phyloP scores from a whole-genome alignment of 2,797 vertebrate genomes.

The Tarsius wallacei region DNA sequence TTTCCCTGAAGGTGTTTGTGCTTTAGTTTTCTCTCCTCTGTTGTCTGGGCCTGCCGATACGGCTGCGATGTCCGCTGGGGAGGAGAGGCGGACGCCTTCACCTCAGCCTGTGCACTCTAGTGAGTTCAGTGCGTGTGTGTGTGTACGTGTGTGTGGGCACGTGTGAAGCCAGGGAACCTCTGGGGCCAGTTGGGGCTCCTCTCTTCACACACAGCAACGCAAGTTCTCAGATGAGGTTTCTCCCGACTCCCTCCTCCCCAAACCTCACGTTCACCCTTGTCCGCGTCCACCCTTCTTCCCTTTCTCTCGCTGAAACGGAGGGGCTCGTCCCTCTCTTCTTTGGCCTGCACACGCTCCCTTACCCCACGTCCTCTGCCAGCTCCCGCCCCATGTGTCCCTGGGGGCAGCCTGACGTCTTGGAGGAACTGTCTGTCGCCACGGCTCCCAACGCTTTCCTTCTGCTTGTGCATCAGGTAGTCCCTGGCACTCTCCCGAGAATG shows the following conservation, averaged over 20 bases:
- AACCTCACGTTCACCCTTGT: not conserved
- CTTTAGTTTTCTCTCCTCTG: not conserved
- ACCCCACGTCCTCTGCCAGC: not conserved
- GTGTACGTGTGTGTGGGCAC: not conserved
- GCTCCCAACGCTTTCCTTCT: not conserved
- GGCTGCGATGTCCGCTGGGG: not conserved
- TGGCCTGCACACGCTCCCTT: too few species aligned
- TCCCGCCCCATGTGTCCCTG: not conserved
- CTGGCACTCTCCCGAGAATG: not conserved
- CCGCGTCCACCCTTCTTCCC: not conserved
- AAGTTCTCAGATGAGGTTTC: conserved; percentile 16
- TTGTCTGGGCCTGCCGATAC: not conserved
- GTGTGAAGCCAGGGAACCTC: not conserved
- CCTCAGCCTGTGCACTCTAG: not conserved
- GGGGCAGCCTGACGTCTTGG: not conserved
- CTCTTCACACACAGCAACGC: not conserved
- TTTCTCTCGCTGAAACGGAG: not conserved
- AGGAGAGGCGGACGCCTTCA: not conserved
- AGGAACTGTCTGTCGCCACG: not conserved
- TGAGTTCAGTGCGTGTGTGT: not conserved
- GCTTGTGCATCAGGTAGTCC: not conserved
- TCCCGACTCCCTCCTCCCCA: not conserved
- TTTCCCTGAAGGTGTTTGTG: not conserved
- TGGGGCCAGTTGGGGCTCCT: not conserved
- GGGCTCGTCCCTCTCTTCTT: not conserved